Base-by-base conservation (phyloP, 2,888 invertebrate genomes). In the Bursaphelenchus okinawaensis region DNA sequence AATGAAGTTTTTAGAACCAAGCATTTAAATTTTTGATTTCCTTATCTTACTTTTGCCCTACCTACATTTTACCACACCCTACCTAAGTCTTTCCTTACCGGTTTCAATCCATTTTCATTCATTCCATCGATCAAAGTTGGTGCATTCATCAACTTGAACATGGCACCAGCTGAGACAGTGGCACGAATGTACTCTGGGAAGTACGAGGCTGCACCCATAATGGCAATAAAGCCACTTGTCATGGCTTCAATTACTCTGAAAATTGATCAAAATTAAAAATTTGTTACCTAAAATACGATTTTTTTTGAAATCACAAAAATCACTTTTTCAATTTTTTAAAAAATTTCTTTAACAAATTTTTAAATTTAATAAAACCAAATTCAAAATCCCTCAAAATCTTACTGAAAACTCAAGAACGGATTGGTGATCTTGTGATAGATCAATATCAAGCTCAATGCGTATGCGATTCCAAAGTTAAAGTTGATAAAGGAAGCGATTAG, bases 101-200 rank as follows among this genome's bases (percentile, higher is more conserved):
- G 31, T 23, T 24, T 20, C 8, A 62, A 27, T 9, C 72, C 72
- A 1, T 52, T 57, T 22, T 68, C 57, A 29, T 65, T 61, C 29
- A 72, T 23, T 16, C 54, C 60, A 56, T 72, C 65, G 29, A 72
- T 74, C 29, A 57, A 65, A 6, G 72, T 57, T 28, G 58, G 27
- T 23, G 64, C 57, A 7, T 26, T 27, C 58, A 68, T 51, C 71
- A 72, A 68, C 7, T 62, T 52, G 55, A 72, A 72, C 65, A 72
- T 71, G 7, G 74, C 55, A 26, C 74, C 72, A 1, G 72, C 72
- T 20, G 73, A 63, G n/a, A 73, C 28, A 26, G 63, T 28, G 1
- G 72, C 72, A 8, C 67, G 52, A 16, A 72, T 29, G 52, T 70
- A 69, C 50, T 69, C 69, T 20, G 71, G 71, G 59, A 71, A 71